These are phyloP conservation scores for Lycopodina hypogea DNA, from an alignment of 37 sponge, comb jelly and placozoan genomes.

Conservation along the genomic window DNA sequence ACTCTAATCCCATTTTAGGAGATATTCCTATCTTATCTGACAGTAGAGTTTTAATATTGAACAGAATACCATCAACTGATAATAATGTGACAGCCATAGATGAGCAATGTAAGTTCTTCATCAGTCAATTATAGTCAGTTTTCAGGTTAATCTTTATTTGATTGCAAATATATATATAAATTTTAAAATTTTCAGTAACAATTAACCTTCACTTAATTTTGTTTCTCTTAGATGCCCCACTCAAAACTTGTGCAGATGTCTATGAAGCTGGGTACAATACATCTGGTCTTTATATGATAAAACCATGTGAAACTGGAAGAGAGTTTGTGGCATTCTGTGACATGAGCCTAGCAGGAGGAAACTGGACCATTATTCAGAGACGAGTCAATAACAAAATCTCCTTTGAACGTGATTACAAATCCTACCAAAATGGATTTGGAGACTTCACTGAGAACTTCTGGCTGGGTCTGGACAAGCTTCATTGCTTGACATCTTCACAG, in stretches of 20 bases:
- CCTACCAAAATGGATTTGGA: constrained; percentile 62
- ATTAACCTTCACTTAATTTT: not conserved
- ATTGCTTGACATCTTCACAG: constrained; percentile 24
- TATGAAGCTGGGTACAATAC: constrained; percentile 21
- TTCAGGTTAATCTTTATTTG: not conserved
- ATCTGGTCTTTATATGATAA: constrained; percentile 44
- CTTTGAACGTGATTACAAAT: constrained; percentile 35
- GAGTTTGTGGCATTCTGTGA: constrained; percentile 57
- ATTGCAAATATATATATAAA: too few species aligned
- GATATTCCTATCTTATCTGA: not conserved
- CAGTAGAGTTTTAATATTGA: too few species aligned
- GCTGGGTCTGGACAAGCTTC: constrained; percentile 67
- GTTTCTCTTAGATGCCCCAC: constrained; percentile 31
- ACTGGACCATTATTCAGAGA: constrained; percentile 65
- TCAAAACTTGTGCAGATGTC: constrained; percentile 40
- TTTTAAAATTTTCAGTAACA: not conserved
- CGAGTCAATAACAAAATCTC: constrained; percentile 8
- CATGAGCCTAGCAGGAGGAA: constrained; percentile 55
- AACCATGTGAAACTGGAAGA: not conserved
- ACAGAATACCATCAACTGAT: too few species aligned
- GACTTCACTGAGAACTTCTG: constrained; percentile 57
- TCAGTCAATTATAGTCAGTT: not conserved
- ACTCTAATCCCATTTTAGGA: constrained; percentile 1
- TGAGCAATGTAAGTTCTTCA: constrained; percentile 14
- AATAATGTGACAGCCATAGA: constrained; percentile 33